Conservation (phyloP, 2,888 invertebrate genomes). For the Meliscaeva auricollis region DNA sequence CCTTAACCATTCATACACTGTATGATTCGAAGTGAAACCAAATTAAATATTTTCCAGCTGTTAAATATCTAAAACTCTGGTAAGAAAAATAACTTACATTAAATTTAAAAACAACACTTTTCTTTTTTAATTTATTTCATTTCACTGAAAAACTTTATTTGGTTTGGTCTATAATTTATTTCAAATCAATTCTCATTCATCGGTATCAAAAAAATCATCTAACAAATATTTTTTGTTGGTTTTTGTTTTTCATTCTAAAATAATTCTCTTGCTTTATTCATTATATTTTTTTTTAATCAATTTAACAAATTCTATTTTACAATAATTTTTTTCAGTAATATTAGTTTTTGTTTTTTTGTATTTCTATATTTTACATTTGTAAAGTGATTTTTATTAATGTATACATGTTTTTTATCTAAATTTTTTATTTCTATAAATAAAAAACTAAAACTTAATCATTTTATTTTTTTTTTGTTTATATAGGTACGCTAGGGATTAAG, state of each 20-base stretch:
- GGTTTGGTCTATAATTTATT: conserved; percentile 63
- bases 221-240: conserved; percentile 35
- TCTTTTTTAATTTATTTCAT: conserved; percentile 1
- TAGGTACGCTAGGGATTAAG: background rate
- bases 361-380: conserved; percentile 21
- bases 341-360: conserved; percentile 4
- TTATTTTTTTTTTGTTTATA: background rate
- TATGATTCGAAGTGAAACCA: too few species aligned
- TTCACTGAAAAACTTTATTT: conserved; percentile 68
- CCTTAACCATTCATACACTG: too few species aligned
- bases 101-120: background rate
- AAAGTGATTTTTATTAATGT: conserved; percentile 1
- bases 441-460: conserved; percentile 1
- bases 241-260: conserved; percentile 46
- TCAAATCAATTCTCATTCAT: conserved; percentile 70
- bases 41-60: too few species aligned
- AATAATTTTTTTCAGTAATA: conserved; percentile 46
- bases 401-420: background rate
- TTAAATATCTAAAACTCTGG: too few species aligned
- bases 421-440: background rate
- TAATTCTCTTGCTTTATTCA: conserved; percentile 41
- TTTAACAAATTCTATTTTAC: conserved; percentile 61
- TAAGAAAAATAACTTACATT: background rate
- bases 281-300: conserved; percentile 11
- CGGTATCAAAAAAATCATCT: conserved; percentile 69